A percentile compares a stretch with the other conserved stretches of the same genome.
phyloP scores from a whole-genome alignment of 2,797 vertebrate genomes.

The Sciurus vulgaris region DNA sequence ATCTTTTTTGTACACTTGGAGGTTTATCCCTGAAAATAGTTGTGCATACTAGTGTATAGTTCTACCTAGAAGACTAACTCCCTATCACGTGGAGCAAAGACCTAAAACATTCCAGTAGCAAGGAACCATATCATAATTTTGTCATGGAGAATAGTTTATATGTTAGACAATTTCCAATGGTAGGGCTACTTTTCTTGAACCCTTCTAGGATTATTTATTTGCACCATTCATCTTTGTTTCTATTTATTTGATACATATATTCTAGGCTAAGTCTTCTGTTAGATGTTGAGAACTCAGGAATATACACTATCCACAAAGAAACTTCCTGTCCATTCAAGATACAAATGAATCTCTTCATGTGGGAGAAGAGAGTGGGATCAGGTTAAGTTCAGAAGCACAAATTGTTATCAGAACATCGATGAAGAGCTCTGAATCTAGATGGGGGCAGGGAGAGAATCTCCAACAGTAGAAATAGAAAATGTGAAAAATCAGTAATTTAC shows the following conservation, averaged over 20 bases:
- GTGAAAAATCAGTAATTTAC: background rate
- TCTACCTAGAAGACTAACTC: background rate
- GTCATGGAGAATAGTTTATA: background rate
- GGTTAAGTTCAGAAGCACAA: background rate
- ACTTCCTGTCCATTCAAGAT: constrained; percentile 14
- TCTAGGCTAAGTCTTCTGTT: background rate
- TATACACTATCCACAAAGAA: background rate
- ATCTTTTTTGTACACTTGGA: background rate
- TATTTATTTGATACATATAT: background rate
- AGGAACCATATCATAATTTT: background rate
- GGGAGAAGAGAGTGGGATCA: background rate
- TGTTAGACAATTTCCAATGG: background rate
- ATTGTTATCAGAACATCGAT: background rate
- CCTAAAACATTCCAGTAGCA: background rate
- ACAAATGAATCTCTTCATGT: background rate
- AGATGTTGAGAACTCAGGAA: background rate
- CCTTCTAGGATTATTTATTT: background rate
- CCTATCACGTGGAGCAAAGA: background rate
- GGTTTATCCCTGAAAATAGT: background rate
- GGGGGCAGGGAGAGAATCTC: background rate
- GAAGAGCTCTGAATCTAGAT: background rate
- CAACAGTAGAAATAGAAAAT: background rate
- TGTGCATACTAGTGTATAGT: background rate
- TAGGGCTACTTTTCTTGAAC: background rate
- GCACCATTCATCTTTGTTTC: background rate